A percentile compares a stretch with the other conserved stretches of the same genome.
phyloP scores from a whole-genome alignment of 2,888 invertebrate species.

The Conus canariensis region DNA sequence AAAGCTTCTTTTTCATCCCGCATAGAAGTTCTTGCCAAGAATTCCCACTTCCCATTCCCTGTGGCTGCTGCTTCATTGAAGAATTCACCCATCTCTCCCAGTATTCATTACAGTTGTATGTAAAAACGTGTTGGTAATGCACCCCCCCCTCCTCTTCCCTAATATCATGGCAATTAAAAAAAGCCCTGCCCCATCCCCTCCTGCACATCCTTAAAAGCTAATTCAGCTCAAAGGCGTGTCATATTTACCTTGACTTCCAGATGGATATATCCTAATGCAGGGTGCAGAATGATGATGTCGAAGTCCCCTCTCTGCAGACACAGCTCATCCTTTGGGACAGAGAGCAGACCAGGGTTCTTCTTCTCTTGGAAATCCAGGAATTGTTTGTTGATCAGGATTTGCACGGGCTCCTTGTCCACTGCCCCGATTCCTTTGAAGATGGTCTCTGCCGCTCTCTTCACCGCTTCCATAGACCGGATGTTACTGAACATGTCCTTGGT shows the following conservation, averaged over 20 bases:
- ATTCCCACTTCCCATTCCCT: no score
- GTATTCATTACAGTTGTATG: no score
- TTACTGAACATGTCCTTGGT: not conserved
- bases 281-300: constrained; percentile 17
- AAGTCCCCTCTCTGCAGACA: constrained; percentile 11
- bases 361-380: not conserved
- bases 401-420: not conserved
- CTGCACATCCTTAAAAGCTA: no score
- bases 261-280: not conserved
- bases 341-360: not conserved
- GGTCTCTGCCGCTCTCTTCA: not conserved
- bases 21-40: no score
- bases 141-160: no score
- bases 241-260: constrained; percentile 19
- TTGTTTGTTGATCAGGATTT: not conserved
- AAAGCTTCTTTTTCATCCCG: no score
- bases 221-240: no score
- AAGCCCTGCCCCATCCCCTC: no score
- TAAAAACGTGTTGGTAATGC: no score
- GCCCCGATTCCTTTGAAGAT: not conserved
- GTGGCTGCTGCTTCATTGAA: no score
- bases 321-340: not conserved
- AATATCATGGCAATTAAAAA: no score
- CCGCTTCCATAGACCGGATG: not conserved
- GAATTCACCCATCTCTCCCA: no score